These are phyloP conservation scores for Ruditapes philippinarum DNA, from an alignment of 1,140 invertebrate species.

Conservation along the genomic window DNA sequence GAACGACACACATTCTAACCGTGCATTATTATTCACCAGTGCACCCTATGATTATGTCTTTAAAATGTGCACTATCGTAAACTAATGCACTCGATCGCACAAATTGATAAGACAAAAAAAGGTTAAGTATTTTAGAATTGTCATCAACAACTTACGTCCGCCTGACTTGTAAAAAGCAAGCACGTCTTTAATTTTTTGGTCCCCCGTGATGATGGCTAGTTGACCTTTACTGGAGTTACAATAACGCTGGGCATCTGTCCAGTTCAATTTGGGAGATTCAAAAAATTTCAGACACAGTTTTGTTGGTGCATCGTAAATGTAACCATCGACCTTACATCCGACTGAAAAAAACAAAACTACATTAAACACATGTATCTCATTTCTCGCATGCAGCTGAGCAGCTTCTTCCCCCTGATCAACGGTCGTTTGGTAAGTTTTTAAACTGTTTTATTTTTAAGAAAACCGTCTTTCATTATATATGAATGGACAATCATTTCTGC, in stretches of 20 bases:
- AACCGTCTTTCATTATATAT: too few species aligned
- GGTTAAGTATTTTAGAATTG: neutral
- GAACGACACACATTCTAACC: neutral
- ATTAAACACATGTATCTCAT: too few species aligned
- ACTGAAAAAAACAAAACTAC: conserved; percentile 3
- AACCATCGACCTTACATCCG: conserved; percentile 19
- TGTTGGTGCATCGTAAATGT: conserved; percentile 1
- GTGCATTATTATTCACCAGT: neutral
- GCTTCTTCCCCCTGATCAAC: too few species aligned
- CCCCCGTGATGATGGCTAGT: neutral
- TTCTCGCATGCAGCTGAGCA: too few species aligned
- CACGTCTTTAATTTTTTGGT: conserved; percentile 28
- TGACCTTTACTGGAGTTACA: conserved; percentile 30
- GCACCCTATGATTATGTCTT: neutral
- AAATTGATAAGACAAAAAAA: neutral
- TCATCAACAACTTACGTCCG: neutral
- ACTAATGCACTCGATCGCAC: neutral
- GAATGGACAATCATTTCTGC: too few species aligned
- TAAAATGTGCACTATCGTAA: neutral
- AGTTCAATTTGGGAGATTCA: neutral
- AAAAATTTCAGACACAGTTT: neutral
- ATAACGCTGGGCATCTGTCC: neutral
- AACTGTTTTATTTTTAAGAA: too few species aligned
- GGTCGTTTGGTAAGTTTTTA: too few species aligned
- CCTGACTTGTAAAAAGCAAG: neutral